phyloP scores from a whole-genome alignment of 2,113 vertebrate species.

The Lampris incognitus region DNA sequence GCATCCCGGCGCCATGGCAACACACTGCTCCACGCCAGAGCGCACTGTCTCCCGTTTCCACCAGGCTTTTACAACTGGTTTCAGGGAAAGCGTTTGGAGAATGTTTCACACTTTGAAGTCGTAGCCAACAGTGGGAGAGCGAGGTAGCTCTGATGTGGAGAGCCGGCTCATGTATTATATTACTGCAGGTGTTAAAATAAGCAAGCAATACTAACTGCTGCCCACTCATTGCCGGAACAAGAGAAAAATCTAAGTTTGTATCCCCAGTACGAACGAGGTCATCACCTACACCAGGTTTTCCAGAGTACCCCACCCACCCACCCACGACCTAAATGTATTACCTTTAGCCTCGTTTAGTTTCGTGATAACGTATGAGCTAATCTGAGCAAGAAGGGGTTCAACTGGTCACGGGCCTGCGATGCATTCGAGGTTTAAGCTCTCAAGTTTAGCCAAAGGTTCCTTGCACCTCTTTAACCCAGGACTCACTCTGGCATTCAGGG shows the following conservation, averaged over 20 bases:
- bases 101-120: conserved; percentile 49
- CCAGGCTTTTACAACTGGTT: conserved; percentile 52
- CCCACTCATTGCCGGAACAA: conserved; percentile 13
- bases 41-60: conserved; percentile 32
- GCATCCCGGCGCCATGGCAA: conserved; percentile 58
- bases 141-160: conserved; percentile 69
- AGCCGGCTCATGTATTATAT: conserved; percentile 35
- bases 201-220: conserved; percentile 40
- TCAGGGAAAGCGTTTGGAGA: conserved; percentile 17
- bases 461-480: too few species aligned
- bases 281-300: neutral
- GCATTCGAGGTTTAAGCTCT: neutral
- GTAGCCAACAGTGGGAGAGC: conserved; percentile 53
- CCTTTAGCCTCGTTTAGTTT: too few species aligned
- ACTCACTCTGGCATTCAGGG: too few species aligned
- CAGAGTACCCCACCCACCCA: neutral
- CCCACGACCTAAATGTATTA: too few species aligned
- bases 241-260: conserved; percentile 21
- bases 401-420: too few species aligned
- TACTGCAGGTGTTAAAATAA: conserved; percentile 58
- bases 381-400: too few species aligned
- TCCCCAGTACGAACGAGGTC: conserved; percentile 26
- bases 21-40: conserved; percentile 21
- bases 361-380: too few species aligned
- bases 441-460: neutral